These are phyloP conservation scores for Oophaga sylvatica DNA, from an alignment of 2,797 vertebrate genomes.

Conservation along the genomic window DNA sequence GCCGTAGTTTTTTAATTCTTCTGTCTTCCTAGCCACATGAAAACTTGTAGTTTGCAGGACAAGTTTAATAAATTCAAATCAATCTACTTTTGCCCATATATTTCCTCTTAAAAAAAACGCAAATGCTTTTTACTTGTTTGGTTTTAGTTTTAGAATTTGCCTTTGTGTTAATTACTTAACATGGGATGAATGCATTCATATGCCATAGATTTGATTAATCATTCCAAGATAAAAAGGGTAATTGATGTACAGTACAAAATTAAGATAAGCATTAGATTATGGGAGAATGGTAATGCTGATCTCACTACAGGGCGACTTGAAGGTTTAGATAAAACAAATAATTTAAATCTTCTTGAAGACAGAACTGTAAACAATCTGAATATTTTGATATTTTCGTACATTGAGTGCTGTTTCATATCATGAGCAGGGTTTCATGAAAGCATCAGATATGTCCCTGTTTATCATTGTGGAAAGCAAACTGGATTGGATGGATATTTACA, in stretches of 20 bases:
- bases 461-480: constrained; percentile 2
- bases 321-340: not conserved
- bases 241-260: constrained; percentile 19
- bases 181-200: not conserved
- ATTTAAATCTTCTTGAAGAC: not conserved
- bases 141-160: not conserved
- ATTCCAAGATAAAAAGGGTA: not conserved
- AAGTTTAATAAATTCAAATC: not conserved
- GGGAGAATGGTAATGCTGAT: not conserved
- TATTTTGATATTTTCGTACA: not conserved
- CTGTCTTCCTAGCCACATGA: too few species aligned
- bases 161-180: not conserved
- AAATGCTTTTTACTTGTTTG: not conserved
- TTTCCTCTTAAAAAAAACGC: not conserved
- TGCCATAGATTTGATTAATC: not conserved
- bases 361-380: not conserved
- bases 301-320: not conserved
- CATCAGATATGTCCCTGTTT: not conserved
- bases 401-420: not conserved
- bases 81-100: not conserved
- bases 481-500: not conserved
- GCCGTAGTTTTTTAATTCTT: too few species aligned
- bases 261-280: constrained; percentile 8
- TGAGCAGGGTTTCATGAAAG: not conserved
- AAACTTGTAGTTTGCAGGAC: too few species aligned